Evolutionary conservation across 2,888 invertebrate species (phyloP).

Genomic region (Dryadula phaetusa): DNA sequence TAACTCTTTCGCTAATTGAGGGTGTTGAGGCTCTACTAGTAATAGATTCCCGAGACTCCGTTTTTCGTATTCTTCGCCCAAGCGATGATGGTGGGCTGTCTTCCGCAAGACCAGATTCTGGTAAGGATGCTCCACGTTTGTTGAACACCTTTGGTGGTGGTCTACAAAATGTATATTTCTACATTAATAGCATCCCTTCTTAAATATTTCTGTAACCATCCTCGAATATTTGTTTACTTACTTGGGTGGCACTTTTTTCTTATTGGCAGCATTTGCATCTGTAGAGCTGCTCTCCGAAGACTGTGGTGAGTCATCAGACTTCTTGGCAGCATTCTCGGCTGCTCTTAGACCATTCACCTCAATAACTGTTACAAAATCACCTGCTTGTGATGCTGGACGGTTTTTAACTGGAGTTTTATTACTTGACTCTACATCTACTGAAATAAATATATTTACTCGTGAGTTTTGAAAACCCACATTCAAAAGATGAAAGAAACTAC

Average conservation of each 20-base stretch:
- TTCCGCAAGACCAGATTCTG: constrained; percentile 82
- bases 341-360: constrained; percentile 92
- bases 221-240: constrained; percentile 56
- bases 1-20: constrained; percentile 80
- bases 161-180: constrained; percentile 57
- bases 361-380: constrained; percentile 93
- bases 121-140: constrained; percentile 81
- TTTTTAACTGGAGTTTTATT: constrained; percentile 75
- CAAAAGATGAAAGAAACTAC: neutral
- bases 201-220: no score
- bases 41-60: constrained; percentile 79
- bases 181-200: no score
- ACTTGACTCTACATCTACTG: constrained; percentile 71
- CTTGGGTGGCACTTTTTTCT: constrained; percentile 88
- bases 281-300: constrained; percentile 83
- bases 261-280: constrained; percentile 81
- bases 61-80: constrained; percentile 70
- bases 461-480: constrained; percentile 1
- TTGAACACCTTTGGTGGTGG: constrained; percentile 87
- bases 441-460: constrained; percentile 37
- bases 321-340: constrained; percentile 75
- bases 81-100: constrained; percentile 80
- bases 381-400: constrained; percentile 81
- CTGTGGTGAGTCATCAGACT: constrained; percentile 70
- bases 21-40: constrained; percentile 80